phyloP scores from a whole-genome alignment of 2,113 vertebrate genomes.

The human (Homo sapiens) region DNA sequence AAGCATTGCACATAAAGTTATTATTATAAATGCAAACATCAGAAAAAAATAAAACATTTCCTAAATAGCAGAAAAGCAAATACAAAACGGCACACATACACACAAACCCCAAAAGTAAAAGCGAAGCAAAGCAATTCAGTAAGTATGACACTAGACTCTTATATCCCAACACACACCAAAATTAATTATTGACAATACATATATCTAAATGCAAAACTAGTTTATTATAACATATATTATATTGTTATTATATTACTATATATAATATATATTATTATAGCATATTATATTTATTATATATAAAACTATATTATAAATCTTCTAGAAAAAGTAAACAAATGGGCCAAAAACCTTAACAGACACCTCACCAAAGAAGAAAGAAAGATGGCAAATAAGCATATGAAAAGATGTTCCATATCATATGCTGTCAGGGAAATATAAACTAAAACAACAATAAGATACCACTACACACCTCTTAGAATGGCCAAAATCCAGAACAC shows the following conservation, averaged over 20 bases:
- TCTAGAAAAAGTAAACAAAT: background rate
- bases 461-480: background rate
- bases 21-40: background rate
- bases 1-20: background rate
- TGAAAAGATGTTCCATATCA: background rate
- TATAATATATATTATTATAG: too few relatives aligned
- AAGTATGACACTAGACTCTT: background rate
- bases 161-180: background rate
- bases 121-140: background rate
- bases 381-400: background rate
- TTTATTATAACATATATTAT: too few relatives aligned
- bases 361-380: background rate
- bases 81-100: background rate
- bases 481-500: background rate
- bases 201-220: background rate
- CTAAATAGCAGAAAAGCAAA: background rate
- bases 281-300: too few relatives aligned
- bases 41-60: background rate
- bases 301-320: background rate
- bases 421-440: background rate
- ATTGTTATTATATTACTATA: too few relatives aligned
- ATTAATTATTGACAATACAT: background rate
- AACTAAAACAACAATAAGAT: background rate
- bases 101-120: background rate
- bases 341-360: background rate